These are phyloP conservation scores for Strigamia maritima DNA, from an alignment of 2,888 invertebrate species.

Conservation along the genomic window DNA sequence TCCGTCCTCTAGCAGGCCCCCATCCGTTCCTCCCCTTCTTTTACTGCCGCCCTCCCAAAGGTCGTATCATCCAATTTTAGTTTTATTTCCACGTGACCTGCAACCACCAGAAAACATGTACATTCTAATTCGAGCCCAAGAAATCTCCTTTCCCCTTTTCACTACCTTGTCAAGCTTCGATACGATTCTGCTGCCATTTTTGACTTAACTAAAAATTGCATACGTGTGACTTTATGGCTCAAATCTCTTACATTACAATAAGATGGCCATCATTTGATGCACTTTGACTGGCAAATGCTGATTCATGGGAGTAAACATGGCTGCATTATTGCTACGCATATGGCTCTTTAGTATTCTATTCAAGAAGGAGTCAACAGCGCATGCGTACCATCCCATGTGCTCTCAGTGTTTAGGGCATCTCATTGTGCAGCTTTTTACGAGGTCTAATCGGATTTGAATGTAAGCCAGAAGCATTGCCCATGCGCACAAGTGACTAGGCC, in stretches of 20 bases:
- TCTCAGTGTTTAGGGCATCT: slow-evolving; percentile 25
- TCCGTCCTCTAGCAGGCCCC: slow-evolving; percentile 7
- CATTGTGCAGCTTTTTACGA: slow-evolving; percentile 28
- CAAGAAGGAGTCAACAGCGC: slow-evolving; percentile 9
- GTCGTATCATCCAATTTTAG: slow-evolving; percentile 24
- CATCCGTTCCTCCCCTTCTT: not conserved
- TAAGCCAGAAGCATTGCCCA: slow-evolving; percentile 29
- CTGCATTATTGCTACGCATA: slow-evolving; percentile 16
- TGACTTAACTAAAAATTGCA: not conserved
- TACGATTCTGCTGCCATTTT: not conserved
- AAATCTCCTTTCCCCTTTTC: not conserved
- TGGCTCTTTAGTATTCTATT: slow-evolving; percentile 27
- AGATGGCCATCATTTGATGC: slow-evolving; percentile 27
- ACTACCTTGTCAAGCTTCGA: not conserved
- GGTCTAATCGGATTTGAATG: slow-evolving; percentile 29
- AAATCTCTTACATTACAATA: not conserved
- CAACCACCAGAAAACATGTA: slow-evolving; percentile 13
- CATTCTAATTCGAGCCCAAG: not conserved
- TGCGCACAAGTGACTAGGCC: slow-evolving; percentile 27
- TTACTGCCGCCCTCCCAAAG: slow-evolving; percentile 19
- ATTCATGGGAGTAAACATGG: slow-evolving; percentile 22
- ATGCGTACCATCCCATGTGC: slow-evolving; percentile 24
- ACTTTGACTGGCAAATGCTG: slow-evolving; percentile 27
- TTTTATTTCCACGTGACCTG: slow-evolving; percentile 29
- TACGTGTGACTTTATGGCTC: not conserved